Evolutionary conservation across 53 echinoderm and acorn worm genomes (phyloP).

Genomic region (Holothuria leucospilota): DNA sequence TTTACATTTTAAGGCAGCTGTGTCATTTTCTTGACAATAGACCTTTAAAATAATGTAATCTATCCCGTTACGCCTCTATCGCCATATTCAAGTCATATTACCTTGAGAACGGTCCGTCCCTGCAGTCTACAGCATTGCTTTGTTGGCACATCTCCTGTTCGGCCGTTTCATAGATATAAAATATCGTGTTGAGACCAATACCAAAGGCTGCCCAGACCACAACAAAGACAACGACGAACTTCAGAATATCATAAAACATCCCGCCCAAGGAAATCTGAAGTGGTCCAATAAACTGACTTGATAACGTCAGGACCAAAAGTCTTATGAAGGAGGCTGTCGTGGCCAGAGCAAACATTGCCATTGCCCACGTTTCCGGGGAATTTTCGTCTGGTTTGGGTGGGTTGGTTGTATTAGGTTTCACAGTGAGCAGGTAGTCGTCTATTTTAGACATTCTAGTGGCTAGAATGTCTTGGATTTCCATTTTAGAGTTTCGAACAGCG

Average conservation of each 20-base stretch:
- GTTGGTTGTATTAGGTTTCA: background rate
- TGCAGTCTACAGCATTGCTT: slow-evolving; percentile 45
- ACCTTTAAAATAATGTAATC: no score
- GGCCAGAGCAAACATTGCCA: slow-evolving; percentile 75
- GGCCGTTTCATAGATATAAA: slow-evolving; percentile 81
- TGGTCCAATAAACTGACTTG: slow-evolving; percentile 90
- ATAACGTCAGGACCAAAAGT: slow-evolving; percentile 69
- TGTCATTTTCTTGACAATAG: no score
- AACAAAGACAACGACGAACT: slow-evolving; percentile 93
- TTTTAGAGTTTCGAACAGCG: background rate
- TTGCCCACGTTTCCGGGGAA: slow-evolving; percentile 34
- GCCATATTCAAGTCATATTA: slow-evolving; percentile 23
- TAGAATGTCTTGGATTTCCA: background rate
- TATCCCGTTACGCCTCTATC: no score
- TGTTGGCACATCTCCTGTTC: slow-evolving; percentile 58
- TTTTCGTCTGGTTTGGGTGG: background rate
- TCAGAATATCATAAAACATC: slow-evolving; percentile 89
- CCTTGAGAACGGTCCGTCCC: slow-evolving; percentile 79
- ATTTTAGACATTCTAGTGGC: background rate
- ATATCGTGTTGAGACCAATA: slow-evolving; percentile 90
- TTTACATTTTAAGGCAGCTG: no score
- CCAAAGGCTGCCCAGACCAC: slow-evolving; percentile 99
- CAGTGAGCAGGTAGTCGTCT: background rate
- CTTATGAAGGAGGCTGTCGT: slow-evolving; percentile 88
- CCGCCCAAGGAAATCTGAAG: slow-evolving; percentile 93